These are phyloP conservation scores for Oscheius sp. DNA, from an alignment of 2,888 invertebrate genomes.

Conservation along the genomic window DNA sequence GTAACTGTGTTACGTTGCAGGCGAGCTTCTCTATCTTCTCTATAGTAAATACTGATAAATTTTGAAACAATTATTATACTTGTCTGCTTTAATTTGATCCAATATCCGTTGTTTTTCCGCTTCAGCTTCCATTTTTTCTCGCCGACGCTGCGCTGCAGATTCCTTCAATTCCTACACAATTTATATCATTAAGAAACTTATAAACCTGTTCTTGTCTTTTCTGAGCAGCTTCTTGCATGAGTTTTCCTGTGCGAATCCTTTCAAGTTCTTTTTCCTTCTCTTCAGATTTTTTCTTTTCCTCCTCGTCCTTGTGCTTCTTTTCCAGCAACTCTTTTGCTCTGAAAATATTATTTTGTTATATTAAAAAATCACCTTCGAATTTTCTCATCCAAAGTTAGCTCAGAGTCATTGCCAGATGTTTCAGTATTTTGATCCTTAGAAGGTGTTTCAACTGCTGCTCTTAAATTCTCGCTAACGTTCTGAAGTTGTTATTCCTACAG, in stretches of 20 bases:
- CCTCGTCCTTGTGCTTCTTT: constrained; percentile 44
- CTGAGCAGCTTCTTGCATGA: constrained; percentile 41
- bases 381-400: constrained; percentile 24
- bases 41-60: constrained; percentile 15
- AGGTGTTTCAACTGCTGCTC: too few relatives aligned
- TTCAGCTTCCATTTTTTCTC: constrained; percentile 48
- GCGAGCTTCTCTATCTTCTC: constrained; percentile 38
- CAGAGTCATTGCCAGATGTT: not conserved
- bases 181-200: not conserved
- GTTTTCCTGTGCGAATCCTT: constrained; percentile 37
- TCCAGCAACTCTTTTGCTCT: constrained; percentile 53
- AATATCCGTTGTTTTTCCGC: constrained; percentile 52
- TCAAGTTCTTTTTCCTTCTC: constrained; percentile 44
- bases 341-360: not conserved
- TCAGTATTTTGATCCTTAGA: too few relatives aligned
- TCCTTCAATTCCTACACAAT: constrained; percentile 39
- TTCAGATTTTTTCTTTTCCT: constrained; percentile 44
- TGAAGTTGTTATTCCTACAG: not conserved
- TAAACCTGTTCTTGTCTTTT: constrained; percentile 49
- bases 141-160: constrained; percentile 49
- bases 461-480: not conserved
- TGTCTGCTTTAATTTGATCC: constrained; percentile 55
- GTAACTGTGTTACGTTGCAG: not conserved
- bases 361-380: not conserved
- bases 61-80: constrained; percentile 30